Conservation (phyloP, 2,113 vertebrate genomes). For the Arenaria interpres region DNA sequence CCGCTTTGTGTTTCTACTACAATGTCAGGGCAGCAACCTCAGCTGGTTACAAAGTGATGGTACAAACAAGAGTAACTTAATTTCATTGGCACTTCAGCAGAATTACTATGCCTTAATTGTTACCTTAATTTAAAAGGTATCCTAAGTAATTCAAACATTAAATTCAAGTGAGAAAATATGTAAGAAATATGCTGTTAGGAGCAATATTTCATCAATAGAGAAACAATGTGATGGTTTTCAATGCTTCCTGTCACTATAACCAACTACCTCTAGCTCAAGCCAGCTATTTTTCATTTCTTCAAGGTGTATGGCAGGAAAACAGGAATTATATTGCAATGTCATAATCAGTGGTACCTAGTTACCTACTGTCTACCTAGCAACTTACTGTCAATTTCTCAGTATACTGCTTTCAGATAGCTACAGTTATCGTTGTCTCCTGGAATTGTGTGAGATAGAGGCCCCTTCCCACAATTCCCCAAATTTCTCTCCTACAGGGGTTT, state of each 20-base stretch:
- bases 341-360: background rate
- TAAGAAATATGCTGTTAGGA: background rate
- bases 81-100: background rate
- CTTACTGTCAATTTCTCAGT: background rate
- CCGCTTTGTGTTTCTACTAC: background rate
- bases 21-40: background rate
- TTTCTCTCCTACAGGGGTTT: background rate
- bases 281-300: background rate
- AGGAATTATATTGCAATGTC: too few relatives aligned
- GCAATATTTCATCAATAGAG: background rate
- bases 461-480: background rate
- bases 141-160: background rate
- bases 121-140: background rate
- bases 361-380: background rate
- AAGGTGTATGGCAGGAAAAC: background rate
- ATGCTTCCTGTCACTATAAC: background rate
- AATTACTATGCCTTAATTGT: background rate
- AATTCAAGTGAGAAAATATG: background rate
- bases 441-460: background rate
- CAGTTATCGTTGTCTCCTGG: too few relatives aligned
- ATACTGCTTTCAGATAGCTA: background rate
- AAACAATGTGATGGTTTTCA: background rate
- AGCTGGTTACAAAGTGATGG: background rate
- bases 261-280: background rate
- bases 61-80: background rate